phyloP scores from a whole-genome alignment of 1,140 invertebrate species.

The Cecropterus lyciades region DNA sequence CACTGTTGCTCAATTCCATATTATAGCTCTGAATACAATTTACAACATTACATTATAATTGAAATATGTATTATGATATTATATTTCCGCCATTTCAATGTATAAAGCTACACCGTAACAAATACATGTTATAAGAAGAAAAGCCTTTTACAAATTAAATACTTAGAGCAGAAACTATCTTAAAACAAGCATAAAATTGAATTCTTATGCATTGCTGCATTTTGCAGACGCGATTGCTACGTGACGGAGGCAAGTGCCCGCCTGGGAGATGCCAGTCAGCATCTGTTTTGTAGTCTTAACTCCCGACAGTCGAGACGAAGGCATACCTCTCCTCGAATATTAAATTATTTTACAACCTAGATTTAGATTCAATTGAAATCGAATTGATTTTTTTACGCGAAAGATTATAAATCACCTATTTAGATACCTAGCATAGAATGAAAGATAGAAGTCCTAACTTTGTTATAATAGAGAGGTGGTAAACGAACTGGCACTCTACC shows the following conservation, averaged over 20 bases:
- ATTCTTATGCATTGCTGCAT: slow-evolving; percentile 82
- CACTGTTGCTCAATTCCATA: too few relatives aligned
- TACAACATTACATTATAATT: too few relatives aligned
- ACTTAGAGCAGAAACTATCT: slow-evolving; percentile 42
- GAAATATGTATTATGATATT: too few relatives aligned
- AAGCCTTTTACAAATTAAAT: slow-evolving; percentile 31
- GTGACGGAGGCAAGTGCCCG: slow-evolving; percentile 68
- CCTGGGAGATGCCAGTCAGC: slow-evolving; percentile 76
- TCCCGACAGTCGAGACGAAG: slow-evolving; percentile 55
- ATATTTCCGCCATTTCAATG: too few relatives aligned
- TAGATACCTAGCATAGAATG: slow-evolving; percentile 39
- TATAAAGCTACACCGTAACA: background rate
- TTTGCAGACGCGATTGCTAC: slow-evolving; percentile 76
- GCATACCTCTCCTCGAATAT: slow-evolving; percentile 35
- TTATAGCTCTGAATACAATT: too few relatives aligned
- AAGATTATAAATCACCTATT: too few relatives aligned
- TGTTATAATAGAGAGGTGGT: too few relatives aligned
- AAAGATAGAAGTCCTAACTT: too few relatives aligned
- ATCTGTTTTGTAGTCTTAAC: slow-evolving; percentile 73
- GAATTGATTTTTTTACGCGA: background rate
- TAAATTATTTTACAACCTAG: slow-evolving; percentile 37
- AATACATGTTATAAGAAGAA: slow-evolving; percentile 2
- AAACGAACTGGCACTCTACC: too few relatives aligned
- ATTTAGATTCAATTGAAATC: slow-evolving; percentile 30
- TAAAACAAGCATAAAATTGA: slow-evolving; percentile 74